Evolutionary conservation across 2,888 invertebrate genomes (phyloP), one percentile per base, ranked within the genome.

Genomic region (Epirrhoe alternata): DNA sequence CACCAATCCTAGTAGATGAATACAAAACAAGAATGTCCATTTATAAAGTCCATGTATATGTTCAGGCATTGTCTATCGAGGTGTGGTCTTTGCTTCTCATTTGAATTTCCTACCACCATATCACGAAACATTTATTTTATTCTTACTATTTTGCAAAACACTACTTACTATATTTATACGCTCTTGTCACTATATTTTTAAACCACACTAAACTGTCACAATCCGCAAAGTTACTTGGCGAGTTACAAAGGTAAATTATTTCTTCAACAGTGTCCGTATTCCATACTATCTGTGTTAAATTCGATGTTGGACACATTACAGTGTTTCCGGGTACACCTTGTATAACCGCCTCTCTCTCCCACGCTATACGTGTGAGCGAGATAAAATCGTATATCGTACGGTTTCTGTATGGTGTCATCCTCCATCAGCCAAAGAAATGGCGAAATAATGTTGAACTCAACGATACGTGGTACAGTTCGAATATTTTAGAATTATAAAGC

Each of bases 221-320:
- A 47, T 47, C 31, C 5, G 16, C 24, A 58, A 49, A 38, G 35
- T 50, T 51, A 35, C 38, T 35, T 31, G 30, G 45, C 30, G n/a
- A 56, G 14, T 49, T 24, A 33, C 57, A 16, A 33, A 16, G 17
- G 24, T 47, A 17, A 17, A 17, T 10, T 47, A 52, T 59, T 59
- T 42, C 50, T 62, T 61, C 51, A 8, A 33, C 52, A 33, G 5
- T 42, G 38, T 33, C 24, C 50, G 58, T 38, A 58, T 51, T 33
- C n/a, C 38, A 30, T 16, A 45, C 56, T 63, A 63, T 59, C 47
- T 57, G 52, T 64, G 58, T 59, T 58, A 57, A 61, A 64, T 68
- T 64, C 50, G 24, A 68, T 64, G 63, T 68, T 64, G 55, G 59
- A 68, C 67, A 67, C 61, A 68, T 64, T 68, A 64, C 60, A 50